phyloP scores from a whole-genome alignment of 2,113 vertebrate genomes.

The Hirundichthys speculiger region DNA sequence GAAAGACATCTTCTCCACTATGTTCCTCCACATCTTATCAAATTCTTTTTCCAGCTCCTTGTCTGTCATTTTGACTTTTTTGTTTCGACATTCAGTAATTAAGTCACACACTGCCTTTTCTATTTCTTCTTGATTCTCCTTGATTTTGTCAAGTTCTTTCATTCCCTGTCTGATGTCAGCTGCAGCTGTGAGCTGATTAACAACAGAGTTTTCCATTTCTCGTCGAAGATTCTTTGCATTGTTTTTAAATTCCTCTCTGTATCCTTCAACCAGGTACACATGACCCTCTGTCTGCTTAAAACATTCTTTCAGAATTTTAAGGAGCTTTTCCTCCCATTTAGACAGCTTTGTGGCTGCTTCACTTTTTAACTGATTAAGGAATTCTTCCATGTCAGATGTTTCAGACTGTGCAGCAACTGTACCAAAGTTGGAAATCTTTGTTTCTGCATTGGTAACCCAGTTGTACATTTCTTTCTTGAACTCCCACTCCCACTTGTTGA shows the following conservation, averaged over 20 bases:
- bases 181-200: slow-evolving; percentile 27
- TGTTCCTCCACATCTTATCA: slow-evolving; percentile 58
- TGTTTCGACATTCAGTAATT: slow-evolving; percentile 34
- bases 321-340: slow-evolving; percentile 38
- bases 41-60: slow-evolving; percentile 36
- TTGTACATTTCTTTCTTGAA: slow-evolving; percentile 64
- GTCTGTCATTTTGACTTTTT: slow-evolving; percentile 2
- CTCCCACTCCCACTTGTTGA: slow-evolving; percentile 72
- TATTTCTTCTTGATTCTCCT: slow-evolving; percentile 35
- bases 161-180: slow-evolving; percentile 41
- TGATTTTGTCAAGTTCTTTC: slow-evolving; percentile 44
- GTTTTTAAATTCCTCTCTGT: slow-evolving; percentile 59
- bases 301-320: slow-evolving; percentile 51
- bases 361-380: slow-evolving; percentile 13
- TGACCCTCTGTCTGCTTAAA: slow-evolving; percentile 57
- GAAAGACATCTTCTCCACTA: background rate
- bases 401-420: slow-evolving; percentile 22
- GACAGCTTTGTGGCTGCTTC: slow-evolving; percentile 42
- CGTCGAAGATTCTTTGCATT: slow-evolving; percentile 40
- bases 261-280: slow-evolving; percentile 62
- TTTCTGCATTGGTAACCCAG: slow-evolving; percentile 55
- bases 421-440: slow-evolving; percentile 61
- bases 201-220: slow-evolving; percentile 22
- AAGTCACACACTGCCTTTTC: slow-evolving; percentile 25
- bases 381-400: slow-evolving; percentile 20